phyloP scores from a whole-genome alignment of 2,888 invertebrate species.

The Leptinotarsa tumamoca region DNA sequence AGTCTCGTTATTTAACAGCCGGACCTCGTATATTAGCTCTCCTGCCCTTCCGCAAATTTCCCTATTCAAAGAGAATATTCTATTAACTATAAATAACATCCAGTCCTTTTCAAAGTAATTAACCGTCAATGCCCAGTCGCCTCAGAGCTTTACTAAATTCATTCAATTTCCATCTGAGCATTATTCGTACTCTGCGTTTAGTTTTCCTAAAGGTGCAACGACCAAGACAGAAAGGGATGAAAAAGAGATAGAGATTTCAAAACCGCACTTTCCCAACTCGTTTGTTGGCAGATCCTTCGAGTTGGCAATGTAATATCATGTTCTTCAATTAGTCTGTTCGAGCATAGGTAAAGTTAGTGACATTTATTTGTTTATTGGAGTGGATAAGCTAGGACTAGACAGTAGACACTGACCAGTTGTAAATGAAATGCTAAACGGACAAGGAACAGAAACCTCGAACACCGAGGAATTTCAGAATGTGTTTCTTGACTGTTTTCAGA shows the following conservation, averaged over 20 bases:
- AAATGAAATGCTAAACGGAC: background rate
- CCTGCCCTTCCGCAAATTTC: too few species aligned
- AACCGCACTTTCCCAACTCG: background rate
- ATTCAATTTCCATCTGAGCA: background rate
- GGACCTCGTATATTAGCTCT: too few species aligned
- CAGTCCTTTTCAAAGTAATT: background rate
- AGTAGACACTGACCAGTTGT: background rate
- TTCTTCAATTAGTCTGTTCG: background rate
- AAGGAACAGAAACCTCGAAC: background rate
- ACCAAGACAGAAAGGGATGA: background rate
- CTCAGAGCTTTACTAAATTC: background rate
- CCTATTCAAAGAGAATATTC: background rate
- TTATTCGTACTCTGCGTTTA: background rate
- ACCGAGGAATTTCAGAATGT: background rate
- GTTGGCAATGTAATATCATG: background rate
- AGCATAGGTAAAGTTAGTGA: background rate
- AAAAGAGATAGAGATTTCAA: background rate
- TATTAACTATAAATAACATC: background rate
- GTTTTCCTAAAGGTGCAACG: background rate
- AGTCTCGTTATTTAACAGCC: too few species aligned
- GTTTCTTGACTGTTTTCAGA: background rate
- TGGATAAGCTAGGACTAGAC: background rate
- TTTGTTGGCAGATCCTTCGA: background rate
- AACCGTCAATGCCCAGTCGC: background rate
- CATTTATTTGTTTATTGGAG: background rate